Base-by-base conservation (phyloP, 2,113 vertebrate genomes). In the Grammomys dolichurus region DNA sequence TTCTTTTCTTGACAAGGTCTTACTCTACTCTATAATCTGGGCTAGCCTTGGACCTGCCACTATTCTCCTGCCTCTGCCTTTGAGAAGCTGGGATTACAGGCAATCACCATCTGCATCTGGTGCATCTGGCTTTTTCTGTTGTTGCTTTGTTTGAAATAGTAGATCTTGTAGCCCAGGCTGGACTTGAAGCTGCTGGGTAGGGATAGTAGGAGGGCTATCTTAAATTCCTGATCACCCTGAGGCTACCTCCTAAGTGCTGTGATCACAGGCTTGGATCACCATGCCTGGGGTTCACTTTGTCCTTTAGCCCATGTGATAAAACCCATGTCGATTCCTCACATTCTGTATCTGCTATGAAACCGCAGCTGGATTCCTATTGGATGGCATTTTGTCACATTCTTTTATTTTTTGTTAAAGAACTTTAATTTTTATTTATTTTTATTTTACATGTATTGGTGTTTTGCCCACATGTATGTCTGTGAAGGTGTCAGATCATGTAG, bases 301-400 rank as follows among this genome's bases (percentile, higher is more conserved):
- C 28, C n/a, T 26, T 22, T 22, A 36, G 89, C 69, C 67, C 13
- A 20, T n/a, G 63, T 36, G 89, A 14, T 31, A 0, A 12, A 22
- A 22, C 65, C 20, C 3, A 0, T 1, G 11, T 28, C 1, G 33
- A 51, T 63, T 60, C 10, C 9, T 69, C 24, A 58, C 8, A 11
- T 46, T 31, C 28, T 48, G 33, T 12, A 7, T 78, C 43, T 54
- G n/a, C 75, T 46, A 0, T 10, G 56, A 84, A 16, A 26, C 40
- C 36, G 26, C 0, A 1, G 2, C 77, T 85, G 5, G 77, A 77
- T 86, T 73, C 85, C 51, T 46, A 1, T 7, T 17, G 3, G 7
- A 48, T n/a, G 36, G 36, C 24, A 5, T 73, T 70, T 56, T 51
- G 33, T 76, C 81, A 54, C 0, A 43, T 85, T 77, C 76, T 69